Evolutionary conservation across 2,113 vertebrate genomes (phyloP), one percentile per base, ranked within the genome.

Genomic region (Ellobius talpinus): DNA sequence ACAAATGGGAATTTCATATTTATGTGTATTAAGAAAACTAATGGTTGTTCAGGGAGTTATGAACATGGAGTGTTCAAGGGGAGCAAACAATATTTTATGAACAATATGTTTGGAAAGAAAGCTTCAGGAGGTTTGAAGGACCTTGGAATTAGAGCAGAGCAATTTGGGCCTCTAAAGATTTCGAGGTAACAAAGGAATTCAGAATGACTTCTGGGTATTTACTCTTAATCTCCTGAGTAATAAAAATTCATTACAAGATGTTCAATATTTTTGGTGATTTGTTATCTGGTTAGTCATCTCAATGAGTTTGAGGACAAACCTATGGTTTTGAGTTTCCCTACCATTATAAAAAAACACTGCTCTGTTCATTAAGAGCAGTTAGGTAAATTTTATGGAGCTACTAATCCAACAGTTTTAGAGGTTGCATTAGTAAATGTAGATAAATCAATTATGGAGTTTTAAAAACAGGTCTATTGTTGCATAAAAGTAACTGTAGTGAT

Each of bases 151-250:
- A 68, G 36, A 31, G 45, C 16, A 81, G 52, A 81, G 9, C 2
- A 50, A 63, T 24, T 19, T 16, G 7, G 0, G 36, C 73, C 26
- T 74, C 4, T 33, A 87, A 61, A 39, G 36, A 0, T 6, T 73
- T 24, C 13, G 2, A 1, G 14, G 47, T 31, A 39, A 39, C 2
- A 45, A 90, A 90, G 31, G 11, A 4, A 17, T 85, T 72, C 66
- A 26, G 87, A 94, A 3, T 92, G 85, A 87, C 3, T 52, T 50
- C 7, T 78, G 23, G 42, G 39, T 95, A 52, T 74, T 94, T 92
- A 93, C 47, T 84, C 4, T 85, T 36, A 77, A 33, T 24, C 9
- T 19, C 66, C 66, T 63, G 7, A 26, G 70, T n/a, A 70, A 74
- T 29, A 39, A 33, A 94, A 63, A 47, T 72, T 26, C n/a, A 58